These are phyloP conservation scores for Zenarchopterus dispar DNA, from an alignment of 2,797 vertebrate genomes.

Conservation along the genomic window DNA sequence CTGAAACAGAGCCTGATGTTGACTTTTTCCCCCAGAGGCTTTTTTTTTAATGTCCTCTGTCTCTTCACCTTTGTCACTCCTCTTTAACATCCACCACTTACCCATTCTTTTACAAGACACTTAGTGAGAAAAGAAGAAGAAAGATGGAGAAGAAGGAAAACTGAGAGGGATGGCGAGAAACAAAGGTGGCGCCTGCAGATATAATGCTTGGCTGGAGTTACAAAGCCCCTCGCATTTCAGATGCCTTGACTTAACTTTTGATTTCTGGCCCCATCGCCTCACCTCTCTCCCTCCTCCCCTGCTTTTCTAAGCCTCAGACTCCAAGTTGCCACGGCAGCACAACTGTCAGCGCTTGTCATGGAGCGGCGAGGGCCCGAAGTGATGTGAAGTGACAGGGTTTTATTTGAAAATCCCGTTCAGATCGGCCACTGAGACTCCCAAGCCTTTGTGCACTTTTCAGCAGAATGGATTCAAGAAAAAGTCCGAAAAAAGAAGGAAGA, in stretches of 20 bases:
- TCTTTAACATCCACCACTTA: constrained; percentile 56
- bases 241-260: constrained; percentile 67
- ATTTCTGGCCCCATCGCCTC: constrained; percentile 49
- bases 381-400: constrained; percentile 82
- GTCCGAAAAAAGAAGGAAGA: background rate
- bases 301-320: constrained; percentile 73
- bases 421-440: constrained; percentile 67
- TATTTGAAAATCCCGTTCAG: constrained; percentile 79
- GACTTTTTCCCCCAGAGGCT: constrained; percentile 81
- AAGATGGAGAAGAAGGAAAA: constrained; percentile 1
- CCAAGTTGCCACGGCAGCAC: constrained; percentile 82
- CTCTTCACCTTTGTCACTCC: constrained; percentile 36
- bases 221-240: constrained; percentile 68
- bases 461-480: constrained; percentile 14
- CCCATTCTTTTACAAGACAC: constrained; percentile 65
- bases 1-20: constrained; percentile 86
- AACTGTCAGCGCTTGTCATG: constrained; percentile 81
- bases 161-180: constrained; percentile 22
- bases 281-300: constrained; percentile 38
- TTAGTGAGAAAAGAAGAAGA: constrained; percentile 33
- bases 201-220: constrained; percentile 66
- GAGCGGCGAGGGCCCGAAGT: constrained; percentile 63
- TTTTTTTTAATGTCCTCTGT: background rate
- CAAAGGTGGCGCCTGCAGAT: constrained; percentile 49
- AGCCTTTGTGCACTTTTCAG: constrained; percentile 46